Conservation (phyloP, 2,888 invertebrate species). For the Saturnia pavonia region DNA sequence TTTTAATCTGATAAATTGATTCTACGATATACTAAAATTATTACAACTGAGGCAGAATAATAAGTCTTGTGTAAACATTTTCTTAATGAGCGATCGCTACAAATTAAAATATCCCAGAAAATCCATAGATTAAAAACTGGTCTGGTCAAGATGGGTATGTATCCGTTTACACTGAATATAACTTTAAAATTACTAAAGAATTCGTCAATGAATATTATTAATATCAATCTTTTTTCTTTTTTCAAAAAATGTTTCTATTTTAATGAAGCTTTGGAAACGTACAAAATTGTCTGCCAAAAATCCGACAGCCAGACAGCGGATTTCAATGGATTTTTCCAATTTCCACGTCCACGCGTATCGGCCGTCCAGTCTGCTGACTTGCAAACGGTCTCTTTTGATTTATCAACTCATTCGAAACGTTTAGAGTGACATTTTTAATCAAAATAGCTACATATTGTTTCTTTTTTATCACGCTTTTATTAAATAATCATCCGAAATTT, state of each 20-base stretch:
- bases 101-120: too few relatives aligned
- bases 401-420: constrained; percentile 33
- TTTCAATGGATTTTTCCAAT: constrained; percentile 68
- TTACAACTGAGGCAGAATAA: too few relatives aligned
- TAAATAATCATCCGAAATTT: too few relatives aligned
- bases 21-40: too few relatives aligned
- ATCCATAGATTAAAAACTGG: too few relatives aligned
- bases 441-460: background rate
- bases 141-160: too few relatives aligned
- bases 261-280: constrained; percentile 2
- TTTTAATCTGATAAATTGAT: too few relatives aligned
- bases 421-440: constrained; percentile 35
- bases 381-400: constrained; percentile 31
- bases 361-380: constrained; percentile 57
- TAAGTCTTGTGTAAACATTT: too few relatives aligned
- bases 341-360: constrained; percentile 63
- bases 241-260: background rate
- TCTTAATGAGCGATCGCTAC: too few relatives aligned
- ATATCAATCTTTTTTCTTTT: background rate
- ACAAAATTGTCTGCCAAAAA: constrained; percentile 21
- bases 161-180: background rate
- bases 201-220: background rate
- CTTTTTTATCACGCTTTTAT: too few relatives aligned
- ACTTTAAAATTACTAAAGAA: background rate
- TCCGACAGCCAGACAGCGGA: constrained; percentile 27